Evolutionary conservation across 2,113 vertebrate species (phyloP).

Genomic region (Laticauda colubrina): DNA sequence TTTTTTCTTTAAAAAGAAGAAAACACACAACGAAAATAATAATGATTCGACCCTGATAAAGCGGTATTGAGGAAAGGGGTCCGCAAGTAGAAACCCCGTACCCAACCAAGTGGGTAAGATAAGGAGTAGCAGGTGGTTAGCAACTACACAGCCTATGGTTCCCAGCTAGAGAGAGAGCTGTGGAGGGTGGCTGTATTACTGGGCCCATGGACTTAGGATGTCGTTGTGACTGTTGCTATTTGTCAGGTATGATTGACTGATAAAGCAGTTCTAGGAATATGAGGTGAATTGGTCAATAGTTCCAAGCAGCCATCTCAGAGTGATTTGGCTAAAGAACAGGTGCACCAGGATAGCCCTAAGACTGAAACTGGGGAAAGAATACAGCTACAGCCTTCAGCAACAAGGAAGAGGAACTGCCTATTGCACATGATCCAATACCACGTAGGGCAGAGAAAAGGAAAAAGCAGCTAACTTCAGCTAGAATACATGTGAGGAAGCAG

Average conservation of each 20-base stretch:
- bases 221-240: not conserved
- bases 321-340: no score
- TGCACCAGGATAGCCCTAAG: no score
- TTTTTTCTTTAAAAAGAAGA: not conserved
- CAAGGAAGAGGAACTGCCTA: no score
- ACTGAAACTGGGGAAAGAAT: no score
- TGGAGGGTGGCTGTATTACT: not conserved
- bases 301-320: no score
- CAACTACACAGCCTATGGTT: not conserved
- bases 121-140: not conserved
- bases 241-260: not conserved
- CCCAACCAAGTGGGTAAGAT: not conserved
- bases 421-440: no score
- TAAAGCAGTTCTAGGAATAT: no score
- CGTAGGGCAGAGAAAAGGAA: no score
- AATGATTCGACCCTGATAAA: not conserved
- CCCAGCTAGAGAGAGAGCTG: not conserved
- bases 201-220: not conserved
- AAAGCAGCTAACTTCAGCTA: no score
- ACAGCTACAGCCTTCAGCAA: no score
- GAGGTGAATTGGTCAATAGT: no score
- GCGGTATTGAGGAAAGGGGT: not conserved
- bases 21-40: not conserved
- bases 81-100: not conserved
- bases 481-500: no score